Evolutionary conservation across 2,888 invertebrate species (phyloP).

Genomic region (Mimas tiliae): DNA sequence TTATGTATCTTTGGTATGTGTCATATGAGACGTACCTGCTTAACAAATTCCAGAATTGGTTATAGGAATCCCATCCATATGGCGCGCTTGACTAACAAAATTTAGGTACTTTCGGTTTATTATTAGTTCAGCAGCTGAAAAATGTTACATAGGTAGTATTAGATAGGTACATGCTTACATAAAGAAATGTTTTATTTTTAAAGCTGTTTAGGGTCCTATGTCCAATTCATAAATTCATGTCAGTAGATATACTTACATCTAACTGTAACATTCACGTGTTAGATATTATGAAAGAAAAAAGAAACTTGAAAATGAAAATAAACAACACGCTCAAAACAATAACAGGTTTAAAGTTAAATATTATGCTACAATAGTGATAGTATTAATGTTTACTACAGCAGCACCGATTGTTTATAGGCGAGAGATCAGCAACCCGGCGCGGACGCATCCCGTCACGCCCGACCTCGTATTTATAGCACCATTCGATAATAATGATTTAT

Average conservation of each 20-base stretch:
- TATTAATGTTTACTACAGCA: slow-evolving; percentile 64
- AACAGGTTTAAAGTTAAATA: slow-evolving; percentile 29
- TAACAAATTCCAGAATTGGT: slow-evolving; percentile 25
- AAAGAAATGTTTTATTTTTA: too few relatives aligned
- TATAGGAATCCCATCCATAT: slow-evolving; percentile 5
- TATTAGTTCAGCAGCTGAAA: not conserved
- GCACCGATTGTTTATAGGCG: slow-evolving; percentile 59
- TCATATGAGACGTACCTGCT: slow-evolving; percentile 40
- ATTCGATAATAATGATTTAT: slow-evolving; percentile 53
- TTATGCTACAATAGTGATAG: slow-evolving; percentile 41
- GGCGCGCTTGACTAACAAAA: slow-evolving; percentile 5
- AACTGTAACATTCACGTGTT: not conserved
- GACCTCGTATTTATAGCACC: slow-evolving; percentile 51
- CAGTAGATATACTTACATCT: too few relatives aligned
- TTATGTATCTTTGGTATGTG: slow-evolving; percentile 37
- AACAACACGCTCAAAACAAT: slow-evolving; percentile 27
- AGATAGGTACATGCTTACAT: not conserved
- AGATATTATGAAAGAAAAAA: slow-evolving; percentile 3
- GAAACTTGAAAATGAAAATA: not conserved
- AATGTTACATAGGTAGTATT: not conserved
- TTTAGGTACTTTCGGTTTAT: not conserved
- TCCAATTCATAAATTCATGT: too few relatives aligned
- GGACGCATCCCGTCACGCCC: slow-evolving; percentile 40
- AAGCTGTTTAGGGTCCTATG: too few relatives aligned
- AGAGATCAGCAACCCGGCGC: slow-evolving; percentile 63